Evolutionary conservation across 2,113 vertebrate genomes (phyloP), one percentile per base, ranked within the genome.

Genomic region (Eulemur rufifrons): DNA sequence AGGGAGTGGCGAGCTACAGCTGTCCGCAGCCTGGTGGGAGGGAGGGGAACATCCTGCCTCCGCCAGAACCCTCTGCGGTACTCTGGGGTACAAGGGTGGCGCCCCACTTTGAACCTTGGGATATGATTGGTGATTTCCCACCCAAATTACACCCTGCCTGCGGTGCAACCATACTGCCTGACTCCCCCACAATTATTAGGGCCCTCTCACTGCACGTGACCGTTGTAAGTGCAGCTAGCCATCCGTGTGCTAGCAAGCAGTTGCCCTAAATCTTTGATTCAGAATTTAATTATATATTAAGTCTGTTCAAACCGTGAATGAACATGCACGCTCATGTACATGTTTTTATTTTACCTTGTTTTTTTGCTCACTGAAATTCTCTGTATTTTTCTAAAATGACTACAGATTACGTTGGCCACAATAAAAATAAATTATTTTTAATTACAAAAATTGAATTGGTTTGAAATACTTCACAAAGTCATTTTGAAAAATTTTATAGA

Each of bases 11-110:
- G 91, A 98, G 95, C 97, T 95, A 54, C 25, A 97, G 63, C 94
- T 54, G 25, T 52, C 97, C 89, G 80, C 93, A 97, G 8, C 56
- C 89, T 91, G 86, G 96, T 66, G 93, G 96, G 94, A 97, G 50
- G 89, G 56, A 71, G 54, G 5, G 23, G 83, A 21, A 37, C 12
- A 20, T 81, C 80, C 32, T 50, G 63, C 56, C 92, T 74, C 81
- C 71, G 29, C 27, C 93, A 66, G 17, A 34, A 81, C 71, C 20
- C 61, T 64, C 69, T 66, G 84, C 61, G 59, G 39, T 86, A 92
- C 52, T 61, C 29, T 18, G n/a, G 82, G 39, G 73, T 23, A 61
- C 78, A 37, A 52, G 47, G 32, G 15, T 8, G 32, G 18, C 12
- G 15, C 32, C 73, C 85, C 50, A 23, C n/a, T 50, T 59, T 93